Conservation (phyloP, 2,888 invertebrate genomes). For the Spatulosminthurus flaviceps region DNA sequence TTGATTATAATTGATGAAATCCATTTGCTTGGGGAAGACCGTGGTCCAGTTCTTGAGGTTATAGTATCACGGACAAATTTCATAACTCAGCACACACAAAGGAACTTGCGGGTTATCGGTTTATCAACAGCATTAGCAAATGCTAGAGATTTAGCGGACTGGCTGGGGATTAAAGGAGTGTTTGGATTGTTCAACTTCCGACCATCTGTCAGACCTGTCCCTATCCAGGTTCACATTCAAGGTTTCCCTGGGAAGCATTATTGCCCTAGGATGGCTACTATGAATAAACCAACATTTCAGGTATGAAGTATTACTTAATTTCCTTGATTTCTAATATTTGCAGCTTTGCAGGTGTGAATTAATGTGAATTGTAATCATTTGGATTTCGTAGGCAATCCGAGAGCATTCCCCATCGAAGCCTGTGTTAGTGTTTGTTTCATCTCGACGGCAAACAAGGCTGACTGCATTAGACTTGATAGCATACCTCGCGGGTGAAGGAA, state of each 20-base stretch:
- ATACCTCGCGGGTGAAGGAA: conserved; percentile 86
- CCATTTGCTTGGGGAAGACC: conserved; percentile 90
- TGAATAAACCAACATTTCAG: conserved; percentile 98
- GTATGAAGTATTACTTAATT: conserved; percentile 68
- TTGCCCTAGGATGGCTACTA: conserved; percentile 98
- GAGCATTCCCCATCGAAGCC: conserved; percentile 73
- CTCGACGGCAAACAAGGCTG: conserved; percentile 92
- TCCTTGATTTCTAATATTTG: no score
- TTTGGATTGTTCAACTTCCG: conserved; percentile 96
- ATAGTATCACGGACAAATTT: conserved; percentile 98
- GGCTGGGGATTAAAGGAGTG: conserved; percentile 82
- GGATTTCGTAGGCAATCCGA: conserved; percentile 55
- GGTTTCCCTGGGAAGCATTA: conserved; percentile 98
- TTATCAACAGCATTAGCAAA: conserved; percentile 98
- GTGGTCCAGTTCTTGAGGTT: conserved; percentile 92
- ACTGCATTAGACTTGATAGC: conserved; percentile 96
- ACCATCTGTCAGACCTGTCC: conserved; percentile 97
- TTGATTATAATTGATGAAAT: conserved; percentile 98
- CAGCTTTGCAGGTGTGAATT: neutral
- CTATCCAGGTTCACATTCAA: conserved; percentile 90
- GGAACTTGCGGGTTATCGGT: conserved; percentile 87
- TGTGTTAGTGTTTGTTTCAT: conserved; percentile 93
- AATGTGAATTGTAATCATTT: no score
- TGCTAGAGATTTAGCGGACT: conserved; percentile 92
- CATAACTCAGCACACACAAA: conserved; percentile 87